These are phyloP conservation scores for Hestina assimilis DNA, from an alignment of 1,140 invertebrate species.

Conservation along the genomic window DNA sequence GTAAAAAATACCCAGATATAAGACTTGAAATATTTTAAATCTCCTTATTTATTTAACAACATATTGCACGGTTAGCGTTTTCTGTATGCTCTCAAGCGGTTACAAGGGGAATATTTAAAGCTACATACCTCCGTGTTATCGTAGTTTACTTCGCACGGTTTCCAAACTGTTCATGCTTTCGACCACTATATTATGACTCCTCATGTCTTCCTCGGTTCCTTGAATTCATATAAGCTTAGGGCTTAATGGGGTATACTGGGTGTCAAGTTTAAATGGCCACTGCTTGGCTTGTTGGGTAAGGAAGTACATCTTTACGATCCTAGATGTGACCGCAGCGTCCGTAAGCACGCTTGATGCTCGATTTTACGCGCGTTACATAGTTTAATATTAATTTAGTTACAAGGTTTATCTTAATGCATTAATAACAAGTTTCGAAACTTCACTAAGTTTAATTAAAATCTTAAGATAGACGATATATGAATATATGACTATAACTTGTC, in stretches of 20 bases:
- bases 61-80: conserved; percentile 8
- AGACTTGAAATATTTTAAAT: no score
- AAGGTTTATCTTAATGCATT: conserved; percentile 1
- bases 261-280: conserved; percentile 37
- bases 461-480: no score
- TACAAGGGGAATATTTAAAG: conserved; percentile 46
- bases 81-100: conserved; percentile 11
- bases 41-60: neutral
- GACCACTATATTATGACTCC: conserved; percentile 5
- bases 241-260: conserved; percentile 19
- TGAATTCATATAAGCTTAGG: neutral
- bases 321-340: conserved; percentile 50
- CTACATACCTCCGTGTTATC: conserved; percentile 53
- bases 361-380: conserved; percentile 28
- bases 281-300: conserved; percentile 44
- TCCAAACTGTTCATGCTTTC: conserved; percentile 41
- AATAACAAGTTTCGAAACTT: neutral
- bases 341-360: conserved; percentile 42
- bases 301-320: conserved; percentile 58
- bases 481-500: no score
- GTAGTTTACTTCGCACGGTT: conserved; percentile 59
- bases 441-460: neutral
- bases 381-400: conserved; percentile 28
- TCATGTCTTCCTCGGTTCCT: conserved; percentile 5
- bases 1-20: no score